Evolutionary conservation across 2,888 invertebrate genomes (phyloP), one percentile per base, ranked within the genome.

Genomic region (Leistus spinibarbis): DNA sequence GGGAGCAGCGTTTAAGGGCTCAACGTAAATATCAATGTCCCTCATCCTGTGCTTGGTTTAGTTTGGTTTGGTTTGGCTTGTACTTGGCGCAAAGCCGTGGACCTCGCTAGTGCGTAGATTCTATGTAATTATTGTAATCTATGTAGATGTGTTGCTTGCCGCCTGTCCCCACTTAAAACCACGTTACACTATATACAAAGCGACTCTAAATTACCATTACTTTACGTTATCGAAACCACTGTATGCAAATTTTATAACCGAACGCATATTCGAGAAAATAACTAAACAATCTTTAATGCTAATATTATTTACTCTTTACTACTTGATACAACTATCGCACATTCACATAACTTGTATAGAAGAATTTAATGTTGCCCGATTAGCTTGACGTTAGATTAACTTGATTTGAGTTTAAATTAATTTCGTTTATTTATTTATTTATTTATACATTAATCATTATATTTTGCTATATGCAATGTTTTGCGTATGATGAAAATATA

Each of bases 201-300:
- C 65, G 77, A 69, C 67, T 65, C 67, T 76, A 69, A 77, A 78
- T 78, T 78, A 77, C 73, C 76, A 75, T 72, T 73, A 77, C 76
- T 76, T 76, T 76, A 71, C 74, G 62, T 76, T 76, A 76, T 76
- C 76, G 71, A 67, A 76, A 77, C 76, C 77, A 75, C 77, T 77
- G 70, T 78, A 77, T 78, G 78, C 76, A 76, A 78, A 77, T 78
- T 69, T 53, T 57, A 77, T 62, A 63, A 62, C 62, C 40, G 53
- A 7, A 40, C 53, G 22, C 20, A 53, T 16, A 22, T 13, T 19
- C 13, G 20, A 57, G 40, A 20, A 70, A 70, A 63, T 70, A 62
- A 54, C 56, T 68, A 20, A n/a, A 22, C 54, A n/a, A 53, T 10
- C 9, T 53, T 13, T n/a, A n/a, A n/a, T n/a, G n/a, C n/a, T n/a